Evolutionary conservation across 2,888 invertebrate species (phyloP).

Genomic region (Adelognathus sp.): DNA sequence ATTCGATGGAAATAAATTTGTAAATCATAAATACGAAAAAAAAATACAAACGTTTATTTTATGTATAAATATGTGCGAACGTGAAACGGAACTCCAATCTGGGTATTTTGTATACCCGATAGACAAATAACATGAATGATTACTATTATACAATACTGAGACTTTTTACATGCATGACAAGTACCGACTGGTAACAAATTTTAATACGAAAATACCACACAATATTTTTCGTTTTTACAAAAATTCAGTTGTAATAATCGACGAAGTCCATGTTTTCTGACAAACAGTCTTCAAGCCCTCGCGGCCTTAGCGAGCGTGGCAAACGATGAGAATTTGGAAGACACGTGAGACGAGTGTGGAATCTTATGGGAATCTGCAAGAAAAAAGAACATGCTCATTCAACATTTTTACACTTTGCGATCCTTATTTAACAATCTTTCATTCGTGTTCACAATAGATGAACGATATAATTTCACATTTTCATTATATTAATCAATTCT

Average conservation of each 20-base stretch:
- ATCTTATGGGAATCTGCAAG: constrained; percentile 72
- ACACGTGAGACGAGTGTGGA: constrained; percentile 73
- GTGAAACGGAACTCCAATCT: constrained; percentile 54
- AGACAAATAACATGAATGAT: constrained; percentile 46
- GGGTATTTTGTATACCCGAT: constrained; percentile 61
- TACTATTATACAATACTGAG: constrained; percentile 23
- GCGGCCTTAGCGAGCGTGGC: constrained; percentile 70
- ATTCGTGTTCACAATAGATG: background rate
- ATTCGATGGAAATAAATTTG: background rate
- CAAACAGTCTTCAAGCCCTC: constrained; percentile 75
- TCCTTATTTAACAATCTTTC: background rate
- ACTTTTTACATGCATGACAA: constrained; percentile 9
- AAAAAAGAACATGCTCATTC: too few species aligned
- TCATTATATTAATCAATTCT: too few species aligned
- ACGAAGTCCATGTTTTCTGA: background rate
- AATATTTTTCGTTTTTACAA: background rate
- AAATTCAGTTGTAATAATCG: background rate
- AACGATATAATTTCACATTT: too few species aligned
- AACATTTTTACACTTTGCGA: too few species aligned
- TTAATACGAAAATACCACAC: constrained; percentile 18
- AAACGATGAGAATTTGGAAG: constrained; percentile 71
- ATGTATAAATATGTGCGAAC: constrained; percentile 60
- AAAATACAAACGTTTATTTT: constrained; percentile 29
- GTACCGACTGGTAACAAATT: background rate
- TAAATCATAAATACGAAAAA: background rate